Conservation (phyloP, 2,113 vertebrate genomes). For the Hypanus sabinus region DNA sequence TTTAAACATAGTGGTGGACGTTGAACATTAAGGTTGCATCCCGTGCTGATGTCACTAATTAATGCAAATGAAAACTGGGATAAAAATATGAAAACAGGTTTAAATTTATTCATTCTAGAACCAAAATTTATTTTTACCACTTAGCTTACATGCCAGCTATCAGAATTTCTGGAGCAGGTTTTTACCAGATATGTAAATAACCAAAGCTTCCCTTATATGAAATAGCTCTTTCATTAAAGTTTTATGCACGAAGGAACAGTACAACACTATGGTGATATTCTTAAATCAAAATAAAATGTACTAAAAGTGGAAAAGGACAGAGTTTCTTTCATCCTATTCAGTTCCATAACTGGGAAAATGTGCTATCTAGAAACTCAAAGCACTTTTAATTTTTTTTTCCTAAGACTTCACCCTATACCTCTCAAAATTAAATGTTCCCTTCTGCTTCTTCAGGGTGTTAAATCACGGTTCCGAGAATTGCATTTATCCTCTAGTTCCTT, state of each 20-base stretch:
- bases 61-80: background rate
- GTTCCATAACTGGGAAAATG: background rate
- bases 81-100: conserved; percentile 6
- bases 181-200: background rate
- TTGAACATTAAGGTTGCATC: background rate
- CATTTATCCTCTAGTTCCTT: background rate
- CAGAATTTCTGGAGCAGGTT: background rate
- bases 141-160: background rate
- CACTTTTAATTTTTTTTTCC: background rate
- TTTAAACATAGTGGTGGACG: background rate
- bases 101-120: background rate
- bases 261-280: background rate
- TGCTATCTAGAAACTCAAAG: background rate
- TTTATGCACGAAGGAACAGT: background rate
- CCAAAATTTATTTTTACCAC: background rate
- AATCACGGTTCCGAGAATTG: background rate
- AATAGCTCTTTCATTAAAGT: background rate
- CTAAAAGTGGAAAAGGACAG: background rate
- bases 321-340: background rate
- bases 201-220: background rate
- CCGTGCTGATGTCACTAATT: background rate
- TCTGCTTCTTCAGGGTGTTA: background rate
- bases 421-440: background rate
- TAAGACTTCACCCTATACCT: background rate
- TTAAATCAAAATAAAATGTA: conserved; percentile 1